These are phyloP conservation scores for Nilaparvata lugens DNA, from an alignment of 1,140 invertebrate genomes.

Conservation along the genomic window DNA sequence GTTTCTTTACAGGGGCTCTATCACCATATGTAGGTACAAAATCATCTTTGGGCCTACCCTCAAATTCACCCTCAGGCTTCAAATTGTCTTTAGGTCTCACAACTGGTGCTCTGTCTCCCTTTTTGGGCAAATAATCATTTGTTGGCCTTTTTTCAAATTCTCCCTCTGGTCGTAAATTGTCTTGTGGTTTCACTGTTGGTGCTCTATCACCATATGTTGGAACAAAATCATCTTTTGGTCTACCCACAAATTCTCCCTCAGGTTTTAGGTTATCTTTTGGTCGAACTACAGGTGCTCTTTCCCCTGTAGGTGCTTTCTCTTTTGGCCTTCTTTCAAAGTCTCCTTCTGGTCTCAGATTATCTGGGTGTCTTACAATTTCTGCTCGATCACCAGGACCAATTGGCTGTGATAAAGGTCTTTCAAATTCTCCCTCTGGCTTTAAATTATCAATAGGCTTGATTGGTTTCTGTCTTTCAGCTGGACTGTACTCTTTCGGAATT, in stretches of 20 bases:
- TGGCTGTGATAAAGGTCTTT: slow-evolving; percentile 26
- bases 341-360: slow-evolving; percentile 44
- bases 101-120: slow-evolving; percentile 32
- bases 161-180: slow-evolving; percentile 42
- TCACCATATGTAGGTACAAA: slow-evolving; percentile 31
- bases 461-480: slow-evolving; percentile 27
- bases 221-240: slow-evolving; percentile 44
- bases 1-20: slow-evolving; percentile 29
- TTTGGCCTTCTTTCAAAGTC: slow-evolving; percentile 29
- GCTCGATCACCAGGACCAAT: slow-evolving; percentile 36
- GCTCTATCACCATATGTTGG: slow-evolving; percentile 26
- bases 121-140: slow-evolving; percentile 19
- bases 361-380: slow-evolving; percentile 40
- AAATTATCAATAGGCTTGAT: slow-evolving; percentile 42
- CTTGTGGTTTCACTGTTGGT: slow-evolving; percentile 35
- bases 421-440: slow-evolving; percentile 44
- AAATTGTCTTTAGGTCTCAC: slow-evolving; percentile 34
- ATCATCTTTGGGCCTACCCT: slow-evolving; percentile 40
- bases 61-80: slow-evolving; percentile 40
- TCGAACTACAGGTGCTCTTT: slow-evolving; percentile 24
- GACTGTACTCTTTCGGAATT: slow-evolving; percentile 35
- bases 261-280: slow-evolving; percentile 36
- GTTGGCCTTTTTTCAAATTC: slow-evolving; percentile 28
- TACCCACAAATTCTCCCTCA: slow-evolving; percentile 33
- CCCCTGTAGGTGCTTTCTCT: slow-evolving; percentile 27